Base-by-base conservation (phyloP, 2,113 vertebrate species). In the Pseudopipra pipra region DNA sequence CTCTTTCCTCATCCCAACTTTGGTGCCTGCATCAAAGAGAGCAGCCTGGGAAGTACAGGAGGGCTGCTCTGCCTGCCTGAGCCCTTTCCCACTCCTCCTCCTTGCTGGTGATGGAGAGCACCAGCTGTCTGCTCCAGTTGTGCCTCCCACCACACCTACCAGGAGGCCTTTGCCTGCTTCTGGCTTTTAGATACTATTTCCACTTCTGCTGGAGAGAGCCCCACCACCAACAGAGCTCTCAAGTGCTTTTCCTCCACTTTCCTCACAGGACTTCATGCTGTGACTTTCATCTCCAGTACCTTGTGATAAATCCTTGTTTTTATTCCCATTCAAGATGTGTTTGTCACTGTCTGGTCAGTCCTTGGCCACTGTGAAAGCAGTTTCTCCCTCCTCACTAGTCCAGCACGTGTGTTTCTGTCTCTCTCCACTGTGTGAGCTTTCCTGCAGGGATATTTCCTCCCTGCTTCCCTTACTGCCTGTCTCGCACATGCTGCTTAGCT, bases 11-110 rank as follows among this genome's bases (percentile, higher is more conserved):
- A 4, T 66, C 71, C 92, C 92, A 71, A 5, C 74, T 80, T 90
- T 82, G 92, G 63, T 93, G 86, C 76, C 59, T 71, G 43, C 47
- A 54, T 76, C 41, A 15, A 63, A 58, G 80, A 70, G 59, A 81
- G 75, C 89, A 84, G 78, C 79, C 85, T 39, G 85, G 82, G 58
- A 94, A 88, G 58, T 35, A 59, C 72, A 81, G 76, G 12, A 25
- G 46, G 63, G 79, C 76, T 74, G 89, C 35, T 85, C 65, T 76
- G n/a, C 62, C 81, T 86, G 89, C 65, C 84, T 65, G 77, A 73
- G 58, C 30, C 15, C 37, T 33, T 87, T 16, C 24, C 47, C 56
- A 15, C 21, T n/a, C 17, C 65, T 63, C 65, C 51, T 43, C 43
- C 43, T 33, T 2, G 2, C 47, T 6, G 8, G 24, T 8, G 20